A percentile compares a stretch with the other conserved stretches of the same genome.
These are phyloP conservation scores for Jaculus jaculus DNA, from an alignment of 2,113 vertebrate genomes.

Conservation along the genomic window DNA sequence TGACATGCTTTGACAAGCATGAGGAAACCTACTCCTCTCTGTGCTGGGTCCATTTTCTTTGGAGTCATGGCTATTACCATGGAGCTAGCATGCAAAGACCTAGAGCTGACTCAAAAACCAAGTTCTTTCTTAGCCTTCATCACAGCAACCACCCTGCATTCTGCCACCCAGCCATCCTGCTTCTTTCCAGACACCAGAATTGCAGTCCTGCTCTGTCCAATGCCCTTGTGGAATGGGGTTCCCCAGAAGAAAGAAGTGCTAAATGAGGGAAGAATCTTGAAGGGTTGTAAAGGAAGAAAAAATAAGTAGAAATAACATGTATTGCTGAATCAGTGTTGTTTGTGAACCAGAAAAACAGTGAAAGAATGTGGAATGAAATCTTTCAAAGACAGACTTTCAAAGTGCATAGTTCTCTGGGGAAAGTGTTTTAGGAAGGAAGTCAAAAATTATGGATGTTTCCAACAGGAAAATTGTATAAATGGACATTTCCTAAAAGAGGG, in stretches of 20 bases:
- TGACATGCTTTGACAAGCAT: constrained; percentile 74
- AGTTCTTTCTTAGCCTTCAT: constrained; percentile 9
- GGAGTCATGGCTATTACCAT: constrained; percentile 58
- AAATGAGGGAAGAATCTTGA: neutral
- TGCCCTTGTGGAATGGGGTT: neutral
- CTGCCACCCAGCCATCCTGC: constrained; percentile 43
- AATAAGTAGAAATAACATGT: neutral
- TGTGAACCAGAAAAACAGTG: constrained; percentile 58
- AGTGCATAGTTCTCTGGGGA: constrained; percentile 63
- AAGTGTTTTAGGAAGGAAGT: constrained; percentile 78
- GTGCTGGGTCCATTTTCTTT: constrained; percentile 59
- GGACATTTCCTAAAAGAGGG: constrained; percentile 76
- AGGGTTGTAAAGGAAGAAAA: neutral
- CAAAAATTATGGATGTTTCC: constrained; percentile 75
- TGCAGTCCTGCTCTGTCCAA: neutral
- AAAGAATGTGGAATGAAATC: constrained; percentile 60
- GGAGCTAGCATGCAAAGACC: constrained; percentile 53
- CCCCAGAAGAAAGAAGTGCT: neutral
- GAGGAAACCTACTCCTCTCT: constrained; percentile 66
- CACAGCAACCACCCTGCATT: constrained; percentile 17
- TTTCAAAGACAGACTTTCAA: constrained; percentile 68
- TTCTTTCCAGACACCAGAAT: neutral
- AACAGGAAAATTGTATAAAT: constrained; percentile 78
- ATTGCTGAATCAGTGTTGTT: constrained; percentile 44
- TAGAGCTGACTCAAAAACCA: constrained; percentile 42